Percentiles rank a stretch among this genome's conserved stretches.
Conservation (phyloP, 2,797 vertebrate genomes). For the Rhinoraja longicauda region DNA sequence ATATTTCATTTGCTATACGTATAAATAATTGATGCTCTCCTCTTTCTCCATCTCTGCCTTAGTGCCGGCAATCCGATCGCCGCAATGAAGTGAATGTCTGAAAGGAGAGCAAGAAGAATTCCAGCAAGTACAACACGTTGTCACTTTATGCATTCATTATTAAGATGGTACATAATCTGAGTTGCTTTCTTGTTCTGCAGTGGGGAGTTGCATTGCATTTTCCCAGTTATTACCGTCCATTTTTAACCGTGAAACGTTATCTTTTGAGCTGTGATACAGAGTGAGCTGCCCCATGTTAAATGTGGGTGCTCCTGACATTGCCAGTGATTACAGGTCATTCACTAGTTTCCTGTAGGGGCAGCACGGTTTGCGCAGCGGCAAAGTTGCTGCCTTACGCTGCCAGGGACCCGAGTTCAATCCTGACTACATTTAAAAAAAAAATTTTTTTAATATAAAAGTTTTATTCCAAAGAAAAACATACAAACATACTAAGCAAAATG, state of each 20-base stretch:
- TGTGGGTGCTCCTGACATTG: not conserved
- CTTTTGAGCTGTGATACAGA: not conserved
- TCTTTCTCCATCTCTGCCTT: not conserved
- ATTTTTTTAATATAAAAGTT: too few species aligned
- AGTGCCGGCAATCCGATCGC: not conserved
- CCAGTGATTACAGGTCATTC: too few species aligned
- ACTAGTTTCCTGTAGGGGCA: too few species aligned
- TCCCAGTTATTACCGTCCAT: too few species aligned
- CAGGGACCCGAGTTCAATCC: too few species aligned
- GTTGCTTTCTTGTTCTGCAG: not conserved
- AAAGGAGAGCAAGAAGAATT: conserved; percentile 3
- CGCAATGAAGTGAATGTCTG: not conserved
- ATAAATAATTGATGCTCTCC: conserved; percentile 7
- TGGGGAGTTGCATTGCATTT: not conserved
- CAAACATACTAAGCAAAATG: too few species aligned
- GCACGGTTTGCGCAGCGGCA: too few species aligned
- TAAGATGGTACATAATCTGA: not conserved
- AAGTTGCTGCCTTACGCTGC: too few species aligned
- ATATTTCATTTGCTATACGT: not conserved
- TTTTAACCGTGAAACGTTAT: not conserved
- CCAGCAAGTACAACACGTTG: not conserved
- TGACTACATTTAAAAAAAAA: too few species aligned
- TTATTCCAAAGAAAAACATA: too few species aligned
- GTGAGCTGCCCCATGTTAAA: not conserved
- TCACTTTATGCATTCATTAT: conserved; percentile 34